Base-by-base conservation (phyloP, 2,888 invertebrate genomes). In the Campoplex capitator region DNA sequence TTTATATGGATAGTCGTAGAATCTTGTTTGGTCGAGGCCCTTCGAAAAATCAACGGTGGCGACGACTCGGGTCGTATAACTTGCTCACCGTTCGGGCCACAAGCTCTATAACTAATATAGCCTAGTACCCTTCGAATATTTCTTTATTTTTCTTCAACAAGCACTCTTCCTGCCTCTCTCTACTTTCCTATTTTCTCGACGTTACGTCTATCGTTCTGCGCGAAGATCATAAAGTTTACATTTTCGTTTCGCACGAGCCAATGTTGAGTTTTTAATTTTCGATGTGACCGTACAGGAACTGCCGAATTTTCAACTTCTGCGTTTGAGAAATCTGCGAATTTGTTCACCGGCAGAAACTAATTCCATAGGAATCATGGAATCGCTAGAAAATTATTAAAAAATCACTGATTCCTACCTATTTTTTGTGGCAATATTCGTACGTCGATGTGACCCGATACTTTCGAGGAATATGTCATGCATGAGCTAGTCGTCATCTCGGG, bases 81-180 rank as follows among this genome's bases (percentile, higher is more conserved):
- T 88, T 88, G 89, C 89, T 89, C 83, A 88, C 89, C 88, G 88
- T 85, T 84, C 67, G 84, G 80, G 82, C 87, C 86, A 83, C 89
- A 89, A 89, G 68, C 79, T 84, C 82, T 74, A 79, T 79, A 75
- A 85, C 71, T 51, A 56, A 86, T 83, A 48, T 58, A 70, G n/a
- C 35, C 23, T 32, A 58, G 58, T 68, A 73, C 62, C 78, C 83
- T 76, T 75, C 54, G 74, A 75, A 82, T 74, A 74, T 81, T 79
- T 80, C 71, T 83, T 78, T 70, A 75, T 70, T 83, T 76, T 56
- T 68, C 83, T n/a, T 13, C 58, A 67, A 48, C 65, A 45, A 75
- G 35, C 48, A 65, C 51, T 58, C 70, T 65, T 42, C 62, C 51
- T 67, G 42, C 58, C 38, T 83, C 65, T 58, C 56, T 79, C 56